Evolutionary conservation across 2,888 invertebrate genomes (phyloP), one percentile per base, ranked within the genome.

Genomic region (Stegophylla sp.): DNA sequence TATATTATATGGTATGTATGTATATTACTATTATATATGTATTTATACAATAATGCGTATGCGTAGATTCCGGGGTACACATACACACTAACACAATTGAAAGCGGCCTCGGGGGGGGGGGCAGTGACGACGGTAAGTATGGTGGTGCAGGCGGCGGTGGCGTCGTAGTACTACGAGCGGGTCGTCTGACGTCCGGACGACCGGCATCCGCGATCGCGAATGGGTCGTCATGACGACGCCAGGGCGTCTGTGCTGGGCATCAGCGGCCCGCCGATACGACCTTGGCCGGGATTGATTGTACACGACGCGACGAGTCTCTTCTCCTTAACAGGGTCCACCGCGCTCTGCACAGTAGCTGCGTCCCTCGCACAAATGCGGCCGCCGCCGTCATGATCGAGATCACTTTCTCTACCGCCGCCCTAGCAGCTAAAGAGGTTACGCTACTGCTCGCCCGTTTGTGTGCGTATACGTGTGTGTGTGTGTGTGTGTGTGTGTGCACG

Each of bases 271-370:
- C 77, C 67, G 77, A 77, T 77, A 77, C 67, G 77, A 77, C 77
- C 77, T 77, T 77, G 77, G 76, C 67, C 67, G 53, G 76, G 67
- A 77, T 77, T 77, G 77, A 77, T 77, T 77, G 77, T 41, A 10
- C 23, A n/a, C n/a, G n/a, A n/a, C n/a, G n/a, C n/a, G n/a, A n/a
- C n/a, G n/a, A n/a, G 48, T 5, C 43, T 76, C 34, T 53, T 41
- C 64, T 64, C 1, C 51, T 34, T n/a, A n/a, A 5, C 51, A 75
- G 48, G 13, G 20, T 53, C 20, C 17, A 1, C 10, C 15, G 23
- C 48, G 45, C 15, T 34, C 34, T 2, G 34, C 34, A n/a, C n/a
- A n/a, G n/a, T 1, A 12, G 20, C 20, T 2, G 23, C 34, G 20
- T 20, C 26, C 26, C 67, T 67, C 17, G 5, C 45, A 17, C 34